A percentile compares a stretch with the other conserved stretches of the same genome.
Conservation (phyloP, 1,140 invertebrate genomes). For the Agrypnia vestita region DNA sequence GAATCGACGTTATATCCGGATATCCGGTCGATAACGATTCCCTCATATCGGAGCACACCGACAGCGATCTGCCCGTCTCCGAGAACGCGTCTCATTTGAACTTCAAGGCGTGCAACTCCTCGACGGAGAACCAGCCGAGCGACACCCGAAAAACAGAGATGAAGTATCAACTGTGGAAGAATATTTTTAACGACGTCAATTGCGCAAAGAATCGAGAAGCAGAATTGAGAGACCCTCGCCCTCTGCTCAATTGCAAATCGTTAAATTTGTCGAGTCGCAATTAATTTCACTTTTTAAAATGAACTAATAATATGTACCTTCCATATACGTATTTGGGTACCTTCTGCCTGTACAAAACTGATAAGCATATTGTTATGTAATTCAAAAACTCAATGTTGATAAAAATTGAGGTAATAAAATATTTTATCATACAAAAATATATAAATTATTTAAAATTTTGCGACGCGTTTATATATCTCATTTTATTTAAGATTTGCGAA, state of each 20-base stretch:
- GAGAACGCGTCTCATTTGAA: conserved; percentile 29
- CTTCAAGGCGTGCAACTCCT: not conserved
- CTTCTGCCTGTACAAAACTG: too few species aligned
- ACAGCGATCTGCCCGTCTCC: conserved; percentile 44
- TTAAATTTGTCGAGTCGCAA: conserved; percentile 48
- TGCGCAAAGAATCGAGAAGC: not conserved
- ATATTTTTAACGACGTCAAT: not conserved
- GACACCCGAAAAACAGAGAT: not conserved
- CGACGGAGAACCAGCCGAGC: not conserved
- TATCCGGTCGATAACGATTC: conserved; percentile 58
- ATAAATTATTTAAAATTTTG: too few species aligned
- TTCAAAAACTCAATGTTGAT: too few species aligned
- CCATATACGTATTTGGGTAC: too few species aligned
- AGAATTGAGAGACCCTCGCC: not conserved
- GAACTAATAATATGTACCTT: too few species aligned
- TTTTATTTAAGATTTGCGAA: not conserved
- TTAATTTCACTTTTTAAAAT: not conserved
- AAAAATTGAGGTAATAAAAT: too few species aligned
- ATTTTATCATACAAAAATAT: too few species aligned
- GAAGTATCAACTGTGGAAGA: conserved; percentile 28
- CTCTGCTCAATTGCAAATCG: conserved; percentile 54
- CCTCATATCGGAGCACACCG: conserved; percentile 49
- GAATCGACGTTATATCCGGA: conserved; percentile 66
- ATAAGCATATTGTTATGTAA: too few species aligned
- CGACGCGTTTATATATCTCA: too few species aligned